phyloP scores from a whole-genome alignment of 2,113 vertebrate species.

The Dendrocopos noguchii region DNA sequence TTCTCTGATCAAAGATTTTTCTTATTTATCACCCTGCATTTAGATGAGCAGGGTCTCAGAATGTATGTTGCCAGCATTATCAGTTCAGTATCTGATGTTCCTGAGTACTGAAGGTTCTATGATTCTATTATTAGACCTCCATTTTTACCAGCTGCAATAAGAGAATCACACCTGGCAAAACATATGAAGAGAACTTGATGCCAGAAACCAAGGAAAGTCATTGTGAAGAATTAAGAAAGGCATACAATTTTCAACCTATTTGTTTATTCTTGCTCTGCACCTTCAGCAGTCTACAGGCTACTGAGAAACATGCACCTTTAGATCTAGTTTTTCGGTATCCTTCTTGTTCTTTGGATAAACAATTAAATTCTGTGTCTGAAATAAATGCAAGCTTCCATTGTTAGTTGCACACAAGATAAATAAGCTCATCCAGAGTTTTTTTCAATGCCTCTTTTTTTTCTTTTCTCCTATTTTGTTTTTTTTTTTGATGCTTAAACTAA shows the following conservation, averaged over 20 bases:
- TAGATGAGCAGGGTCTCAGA: background rate
- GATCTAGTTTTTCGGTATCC: accelerated
- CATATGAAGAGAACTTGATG: background rate
- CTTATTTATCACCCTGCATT: background rate
- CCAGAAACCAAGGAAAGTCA: background rate
- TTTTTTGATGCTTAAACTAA: background rate
- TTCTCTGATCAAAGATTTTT: background rate
- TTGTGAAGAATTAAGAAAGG: background rate
- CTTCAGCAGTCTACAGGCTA: background rate
- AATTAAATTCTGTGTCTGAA: background rate
- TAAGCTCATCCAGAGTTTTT: background rate
- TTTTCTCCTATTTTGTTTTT: background rate
- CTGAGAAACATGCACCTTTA: background rate
- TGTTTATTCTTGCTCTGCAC: background rate
- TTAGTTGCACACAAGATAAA: background rate
- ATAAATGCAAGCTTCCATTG: background rate
- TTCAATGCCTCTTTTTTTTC: background rate
- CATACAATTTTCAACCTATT: background rate
- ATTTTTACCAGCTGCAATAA: background rate
- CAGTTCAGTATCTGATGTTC: background rate
- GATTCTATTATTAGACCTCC: background rate
- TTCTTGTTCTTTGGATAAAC: background rate
- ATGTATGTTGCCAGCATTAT: background rate
- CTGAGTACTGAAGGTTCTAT: background rate
- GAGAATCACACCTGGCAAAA: background rate